phyloP scores from a whole-genome alignment of 1,140 invertebrate genomes.

The Cydia amplana region DNA sequence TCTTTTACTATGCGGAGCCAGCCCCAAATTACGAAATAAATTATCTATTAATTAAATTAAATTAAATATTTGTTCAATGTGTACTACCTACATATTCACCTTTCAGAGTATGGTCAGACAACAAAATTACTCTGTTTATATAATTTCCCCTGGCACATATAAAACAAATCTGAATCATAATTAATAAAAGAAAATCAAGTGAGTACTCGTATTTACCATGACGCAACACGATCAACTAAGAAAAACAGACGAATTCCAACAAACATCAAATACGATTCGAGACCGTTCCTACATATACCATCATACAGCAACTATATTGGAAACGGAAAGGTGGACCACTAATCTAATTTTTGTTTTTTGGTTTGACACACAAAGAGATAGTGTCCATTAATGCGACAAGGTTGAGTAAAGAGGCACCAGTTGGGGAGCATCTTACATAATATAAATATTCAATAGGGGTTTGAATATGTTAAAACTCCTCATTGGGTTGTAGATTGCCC shows the following conservation, averaged over 20 bases:
- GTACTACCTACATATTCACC: no score
- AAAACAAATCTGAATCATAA: no score
- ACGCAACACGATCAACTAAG: background rate
- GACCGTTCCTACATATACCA: background rate
- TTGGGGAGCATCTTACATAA: conserved; percentile 55
- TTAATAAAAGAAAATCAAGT: no score
- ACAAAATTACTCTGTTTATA: no score
- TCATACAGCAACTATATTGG: conserved; percentile 26
- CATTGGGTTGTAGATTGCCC: conserved; percentile 77
- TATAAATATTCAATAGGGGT: conserved; percentile 78
- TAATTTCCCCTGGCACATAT: no score
- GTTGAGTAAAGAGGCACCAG: conserved; percentile 64
- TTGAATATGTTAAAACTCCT: conserved; percentile 78
- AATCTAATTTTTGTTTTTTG: conserved; percentile 55
- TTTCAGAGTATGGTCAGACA: no score
- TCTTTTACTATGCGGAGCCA: no score
- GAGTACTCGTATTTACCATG: background rate
- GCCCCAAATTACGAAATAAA: no score
- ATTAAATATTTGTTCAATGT: no score
- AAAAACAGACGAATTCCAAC: background rate
- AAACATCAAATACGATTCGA: background rate
- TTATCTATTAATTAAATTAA: no score
- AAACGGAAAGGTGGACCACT: conserved; percentile 43
- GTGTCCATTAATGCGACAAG: conserved; percentile 69
- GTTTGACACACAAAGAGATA: conserved; percentile 58